Percentiles rank a stretch among this genome's conserved stretches.
Conservation (phyloP, 2,888 invertebrate genomes). For the Labia minor region DNA sequence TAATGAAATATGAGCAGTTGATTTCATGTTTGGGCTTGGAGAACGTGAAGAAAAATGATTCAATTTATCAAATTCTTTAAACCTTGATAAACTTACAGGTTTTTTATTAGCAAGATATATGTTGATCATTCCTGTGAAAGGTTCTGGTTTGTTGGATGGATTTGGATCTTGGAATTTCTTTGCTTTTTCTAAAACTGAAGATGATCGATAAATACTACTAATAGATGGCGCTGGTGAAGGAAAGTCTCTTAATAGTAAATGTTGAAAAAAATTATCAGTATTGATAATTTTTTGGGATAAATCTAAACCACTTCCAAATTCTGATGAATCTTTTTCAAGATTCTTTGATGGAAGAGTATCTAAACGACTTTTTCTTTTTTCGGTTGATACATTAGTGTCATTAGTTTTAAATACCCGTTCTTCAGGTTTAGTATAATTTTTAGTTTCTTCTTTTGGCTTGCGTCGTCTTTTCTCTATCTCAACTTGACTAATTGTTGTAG, state of each 20-base stretch:
- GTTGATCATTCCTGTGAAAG: slow-evolving; percentile 46
- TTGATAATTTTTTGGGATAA: slow-evolving; percentile 28
- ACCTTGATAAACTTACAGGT: slow-evolving; percentile 61
- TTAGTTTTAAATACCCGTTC: background rate
- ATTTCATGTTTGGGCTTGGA: slow-evolving; percentile 42
- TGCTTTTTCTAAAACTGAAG: slow-evolving; percentile 57
- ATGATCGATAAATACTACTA: slow-evolving; percentile 38
- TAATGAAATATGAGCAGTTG: slow-evolving; percentile 2
- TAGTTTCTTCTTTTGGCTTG: background rate
- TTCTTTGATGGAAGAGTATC: background rate
- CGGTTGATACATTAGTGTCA: background rate
- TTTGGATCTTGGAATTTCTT: slow-evolving; percentile 42
- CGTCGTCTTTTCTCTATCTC: slow-evolving; percentile 14
- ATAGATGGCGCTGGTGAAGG: slow-evolving; percentile 32
- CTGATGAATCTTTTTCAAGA: background rate
- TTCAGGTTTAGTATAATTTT: background rate
- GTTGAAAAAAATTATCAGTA: slow-evolving; percentile 58
- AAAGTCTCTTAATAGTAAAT: slow-evolving; percentile 51
- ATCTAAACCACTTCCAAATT: background rate
- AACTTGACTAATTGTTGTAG: slow-evolving; percentile 13
- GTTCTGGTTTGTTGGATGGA: slow-evolving; percentile 36
- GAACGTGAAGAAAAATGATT: slow-evolving; percentile 37
- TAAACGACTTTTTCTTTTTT: slow-evolving; percentile 1
- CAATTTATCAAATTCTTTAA: slow-evolving; percentile 54
- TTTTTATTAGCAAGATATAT: slow-evolving; percentile 56